Conservation (phyloP, 2,113 vertebrate genomes). For the Hippoglossus stenolepis region DNA sequence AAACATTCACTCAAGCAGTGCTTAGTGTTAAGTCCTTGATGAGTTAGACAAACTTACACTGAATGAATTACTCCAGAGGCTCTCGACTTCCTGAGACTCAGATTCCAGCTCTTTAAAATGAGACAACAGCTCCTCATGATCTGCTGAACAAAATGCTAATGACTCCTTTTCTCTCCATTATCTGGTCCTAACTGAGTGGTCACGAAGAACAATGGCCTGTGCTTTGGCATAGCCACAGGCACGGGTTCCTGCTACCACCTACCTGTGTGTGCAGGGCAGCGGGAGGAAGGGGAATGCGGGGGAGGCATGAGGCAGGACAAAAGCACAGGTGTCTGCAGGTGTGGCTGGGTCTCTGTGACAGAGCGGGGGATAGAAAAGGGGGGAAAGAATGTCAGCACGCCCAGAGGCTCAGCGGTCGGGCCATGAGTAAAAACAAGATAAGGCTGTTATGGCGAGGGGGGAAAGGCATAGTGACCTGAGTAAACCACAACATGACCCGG, state of each 20-base stretch:
- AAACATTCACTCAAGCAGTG: constrained; percentile 36
- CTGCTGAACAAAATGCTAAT: constrained; percentile 62
- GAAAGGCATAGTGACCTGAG: constrained; percentile 49
- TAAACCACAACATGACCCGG: constrained; percentile 69
- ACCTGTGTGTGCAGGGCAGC: constrained; percentile 43
- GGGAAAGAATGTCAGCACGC: constrained; percentile 52
- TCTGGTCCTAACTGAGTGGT: constrained; percentile 55
- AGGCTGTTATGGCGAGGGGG: constrained; percentile 45
- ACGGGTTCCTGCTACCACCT: constrained; percentile 23
- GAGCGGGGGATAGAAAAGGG: not conserved
- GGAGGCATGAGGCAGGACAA: constrained; percentile 65
- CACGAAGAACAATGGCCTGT: constrained; percentile 63
- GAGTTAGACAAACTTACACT: constrained; percentile 47
- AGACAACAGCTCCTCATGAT: constrained; percentile 37
- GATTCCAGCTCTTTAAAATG: constrained; percentile 24
- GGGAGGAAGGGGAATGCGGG: constrained; percentile 7
- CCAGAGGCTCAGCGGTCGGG: constrained; percentile 61
- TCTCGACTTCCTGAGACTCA: not conserved
- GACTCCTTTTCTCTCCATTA: constrained; percentile 65
- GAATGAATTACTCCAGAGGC: constrained; percentile 13
- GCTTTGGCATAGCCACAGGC: constrained; percentile 69
- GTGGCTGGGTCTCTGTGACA: constrained; percentile 57
- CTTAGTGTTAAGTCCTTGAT: constrained; percentile 50
- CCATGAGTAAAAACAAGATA: constrained; percentile 69
- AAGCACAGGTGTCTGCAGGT: constrained; percentile 85